Conservation (phyloP, 2,113 vertebrate species). For the Scartelaos histophorus region DNA sequence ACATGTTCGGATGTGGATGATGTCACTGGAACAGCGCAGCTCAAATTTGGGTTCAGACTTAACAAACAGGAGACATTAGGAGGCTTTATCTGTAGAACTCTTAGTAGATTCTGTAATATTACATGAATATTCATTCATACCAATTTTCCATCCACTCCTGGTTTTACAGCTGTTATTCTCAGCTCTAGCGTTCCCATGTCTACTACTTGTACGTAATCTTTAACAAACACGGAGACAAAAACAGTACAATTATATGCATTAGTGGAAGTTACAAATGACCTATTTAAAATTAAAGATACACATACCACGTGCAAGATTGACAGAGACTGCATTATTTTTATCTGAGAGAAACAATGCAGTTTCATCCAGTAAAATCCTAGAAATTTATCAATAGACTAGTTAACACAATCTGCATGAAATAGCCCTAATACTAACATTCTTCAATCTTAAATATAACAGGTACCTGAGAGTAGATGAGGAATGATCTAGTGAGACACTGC, state of each 20-base stretch:
- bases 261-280: background rate
- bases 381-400: conserved; percentile 8
- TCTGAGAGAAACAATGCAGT: conserved; percentile 93
- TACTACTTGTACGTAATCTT: conserved; percentile 96
- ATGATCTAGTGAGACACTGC: conserved; percentile 90
- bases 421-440: background rate
- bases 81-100: background rate
- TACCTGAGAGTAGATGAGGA: conserved; percentile 94
- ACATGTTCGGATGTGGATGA: conserved; percentile 94
- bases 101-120: background rate
- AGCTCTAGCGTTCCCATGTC: conserved; percentile 96
- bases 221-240: conserved; percentile 27
- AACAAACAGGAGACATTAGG: background rate
- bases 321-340: conserved; percentile 86
- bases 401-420: background rate
- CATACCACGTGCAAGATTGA: conserved; percentile 90
- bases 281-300: background rate
- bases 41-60: conserved; percentile 91
- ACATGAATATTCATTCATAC: conserved; percentile 61
- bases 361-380: conserved; percentile 96
- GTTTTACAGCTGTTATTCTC: conserved; percentile 90
- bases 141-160: conserved; percentile 82
- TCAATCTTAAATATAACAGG: background rate
- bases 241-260: background rate
- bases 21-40: conserved; percentile 93